phyloP scores from a whole-genome alignment of 2,797 vertebrate genomes.

The Nyctibius grandis region DNA sequence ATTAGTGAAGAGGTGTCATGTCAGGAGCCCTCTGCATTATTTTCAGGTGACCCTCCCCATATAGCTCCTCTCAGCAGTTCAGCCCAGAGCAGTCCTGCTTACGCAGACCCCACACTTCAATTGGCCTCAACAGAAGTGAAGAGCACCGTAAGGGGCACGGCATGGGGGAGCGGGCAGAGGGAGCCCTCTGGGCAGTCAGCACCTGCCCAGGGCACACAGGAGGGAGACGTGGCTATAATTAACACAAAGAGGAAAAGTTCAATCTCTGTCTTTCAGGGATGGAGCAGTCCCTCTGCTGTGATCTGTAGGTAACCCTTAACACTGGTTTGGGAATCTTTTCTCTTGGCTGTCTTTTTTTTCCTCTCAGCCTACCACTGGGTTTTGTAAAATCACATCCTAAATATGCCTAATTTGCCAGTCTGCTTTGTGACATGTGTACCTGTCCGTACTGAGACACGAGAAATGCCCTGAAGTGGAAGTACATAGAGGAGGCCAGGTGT shows the following conservation, averaged over 20 bases:
- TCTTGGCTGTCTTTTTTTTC: not conserved
- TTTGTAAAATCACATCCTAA: not conserved
- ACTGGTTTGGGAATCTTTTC: not conserved
- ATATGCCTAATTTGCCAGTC: not conserved
- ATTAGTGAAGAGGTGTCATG: rapidly evolving
- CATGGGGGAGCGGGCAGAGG: not conserved
- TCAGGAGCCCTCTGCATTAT: not conserved
- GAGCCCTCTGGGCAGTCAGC: no score
- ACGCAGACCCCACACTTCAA: rapidly evolving
- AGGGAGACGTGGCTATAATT: not conserved
- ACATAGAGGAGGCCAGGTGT: not conserved
- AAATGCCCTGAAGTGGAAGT: not conserved
- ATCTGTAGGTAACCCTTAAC: no score
- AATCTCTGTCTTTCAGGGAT: no score
- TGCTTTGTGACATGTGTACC: not conserved
- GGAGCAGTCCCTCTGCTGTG: not conserved
- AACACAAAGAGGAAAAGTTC: not conserved
- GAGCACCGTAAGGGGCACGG: not conserved
- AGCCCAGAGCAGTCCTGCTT: not conserved
- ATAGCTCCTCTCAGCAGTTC: not conserved
- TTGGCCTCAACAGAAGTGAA: not conserved
- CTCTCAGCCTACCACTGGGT: not conserved
- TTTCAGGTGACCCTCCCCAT: not conserved
- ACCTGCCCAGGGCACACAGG: not conserved
- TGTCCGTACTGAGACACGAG: no score